Base-by-base conservation (phyloP, 2,797 vertebrate genomes). In the Poecilia gillii region DNA sequence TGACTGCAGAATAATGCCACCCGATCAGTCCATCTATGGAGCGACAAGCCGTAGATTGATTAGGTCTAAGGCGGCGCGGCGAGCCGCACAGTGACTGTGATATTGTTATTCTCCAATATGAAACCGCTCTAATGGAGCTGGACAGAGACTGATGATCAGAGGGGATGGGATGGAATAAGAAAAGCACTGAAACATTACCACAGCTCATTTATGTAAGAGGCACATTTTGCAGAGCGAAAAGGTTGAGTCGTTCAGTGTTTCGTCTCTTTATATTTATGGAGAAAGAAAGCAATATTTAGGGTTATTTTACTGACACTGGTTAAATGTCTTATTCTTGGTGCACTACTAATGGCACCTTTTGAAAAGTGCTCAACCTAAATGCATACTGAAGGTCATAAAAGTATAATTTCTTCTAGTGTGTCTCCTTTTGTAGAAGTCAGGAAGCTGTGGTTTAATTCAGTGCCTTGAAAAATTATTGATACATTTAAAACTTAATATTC, bases 1-100 rank as follows among this genome's bases (percentile, higher is more conserved):
- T 95, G 95, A 93, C 93, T 93, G 90, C 88, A 93, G 92, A 93
- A 93, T 96, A 93, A 95, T 91, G 88, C 90, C 83, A 74, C 84
- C 81, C 86, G 86, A 92, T 90, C 90, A 82, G 88, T 93, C 88
- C 93, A 93, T 92, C 93, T 94, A 93, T 91, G 82, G 87, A 85
- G 93, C 90, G 87, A 88, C 72, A 83, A 88, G 83, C 79, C 57
- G 45, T 64, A 80, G 91, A 94, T 92, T 94, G 94, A 95, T 95
- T 90, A 88, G 83, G 82, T 89, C 79, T 73, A 74, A 66, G 85
- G 80, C 75, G 12, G 78, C 0, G 57, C 59, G 31, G 68, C 64
- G 84, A 83, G 84, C 85, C 39, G 14, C 83, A 53, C 77, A 66
- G 77, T 47, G 39, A 78, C 88, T 81, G 84, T 89, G 88, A 86